Evolutionary conservation across 2,797 vertebrate genomes (phyloP).

Genomic region (Acanthurus lineatus): DNA sequence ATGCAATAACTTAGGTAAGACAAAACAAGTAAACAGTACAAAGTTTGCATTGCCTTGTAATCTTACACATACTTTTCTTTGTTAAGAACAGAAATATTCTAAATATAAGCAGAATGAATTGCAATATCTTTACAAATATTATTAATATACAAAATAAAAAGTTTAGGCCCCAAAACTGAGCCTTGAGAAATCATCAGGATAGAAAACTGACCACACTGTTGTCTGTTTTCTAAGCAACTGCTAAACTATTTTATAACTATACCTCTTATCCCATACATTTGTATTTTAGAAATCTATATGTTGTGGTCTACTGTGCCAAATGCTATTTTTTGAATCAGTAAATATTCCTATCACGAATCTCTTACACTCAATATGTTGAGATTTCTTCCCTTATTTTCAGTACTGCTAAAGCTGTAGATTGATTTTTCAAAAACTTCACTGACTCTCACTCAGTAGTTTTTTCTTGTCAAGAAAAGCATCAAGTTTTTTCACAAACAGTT

Average conservation of each 20-base stretch:
- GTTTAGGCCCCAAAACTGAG: background rate
- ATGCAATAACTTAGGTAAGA: too few species aligned
- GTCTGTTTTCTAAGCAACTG: background rate
- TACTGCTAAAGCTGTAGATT: background rate
- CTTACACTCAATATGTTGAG: background rate
- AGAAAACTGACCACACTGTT: background rate
- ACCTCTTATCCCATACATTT: background rate
- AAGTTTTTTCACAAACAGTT: background rate
- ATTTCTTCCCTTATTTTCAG: background rate
- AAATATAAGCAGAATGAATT: background rate
- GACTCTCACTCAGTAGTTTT: background rate
- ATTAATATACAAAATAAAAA: background rate
- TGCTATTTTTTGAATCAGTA: background rate
- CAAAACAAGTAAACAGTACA: too few species aligned
- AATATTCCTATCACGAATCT: background rate
- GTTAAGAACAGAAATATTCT: too few species aligned
- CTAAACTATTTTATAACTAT: background rate
- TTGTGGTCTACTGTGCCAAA: background rate
- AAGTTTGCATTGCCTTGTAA: too few species aligned
- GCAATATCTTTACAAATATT: background rate
- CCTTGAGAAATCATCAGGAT: background rate
- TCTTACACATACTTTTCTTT: too few species aligned
- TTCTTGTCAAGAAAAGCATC: background rate
- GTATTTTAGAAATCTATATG: background rate
- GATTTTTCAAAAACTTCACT: background rate